Evolutionary conservation across 2,113 vertebrate genomes (phyloP), one percentile per base, ranked within the genome.

Genomic region (Emydura subglobosa): DNA sequence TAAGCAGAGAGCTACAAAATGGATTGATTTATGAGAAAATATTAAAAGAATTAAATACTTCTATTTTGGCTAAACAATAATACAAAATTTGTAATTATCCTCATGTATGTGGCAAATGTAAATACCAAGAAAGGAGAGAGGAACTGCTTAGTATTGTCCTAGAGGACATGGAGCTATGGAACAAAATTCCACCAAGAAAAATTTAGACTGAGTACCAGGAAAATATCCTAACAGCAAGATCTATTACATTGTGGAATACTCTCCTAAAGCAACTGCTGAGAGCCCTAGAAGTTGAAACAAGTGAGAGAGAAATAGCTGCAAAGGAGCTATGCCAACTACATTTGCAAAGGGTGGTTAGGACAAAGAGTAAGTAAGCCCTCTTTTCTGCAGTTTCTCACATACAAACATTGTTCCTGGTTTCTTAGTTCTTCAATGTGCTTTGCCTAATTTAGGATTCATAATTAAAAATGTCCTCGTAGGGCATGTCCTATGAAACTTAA

Each of bases 61-160:
- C 8, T 68, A 19, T 39, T 68, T 68, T 10, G 4, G 65, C 65
- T 68, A 39, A 68, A 21, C 65, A 68, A 21, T 34, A 68, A 68
- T 22, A 39, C 21, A 31, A 14, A 39, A 39, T 19, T n/a, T 16
- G 16, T 9, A 11, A 10, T 39, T 11, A 54, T 21, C 5, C 44
- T 57, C 5, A 39, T 27, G 76, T 14, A n/a, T 0, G 0, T 31
- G 57, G 2, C 4, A 34, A 19, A 34, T 39, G n/a, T 14, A 82
- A 12, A 13, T 8, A 5, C 0, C 21, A 25, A 14, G 11, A 17
- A 39, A 22, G 24, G 2, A 7, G 25, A 0, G 0, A 65, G 14
- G 31, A 68, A 68, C 16, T 68, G 61, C 61, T 39, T 51, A 51
- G 13, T 14, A 51, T 68, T 59, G 24, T n/a, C 29, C 5, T 44